Evolutionary conservation across 1,140 invertebrate genomes (phyloP), one percentile per base, ranked within the genome.

Genomic region (Leptonema lineaticorne): DNA sequence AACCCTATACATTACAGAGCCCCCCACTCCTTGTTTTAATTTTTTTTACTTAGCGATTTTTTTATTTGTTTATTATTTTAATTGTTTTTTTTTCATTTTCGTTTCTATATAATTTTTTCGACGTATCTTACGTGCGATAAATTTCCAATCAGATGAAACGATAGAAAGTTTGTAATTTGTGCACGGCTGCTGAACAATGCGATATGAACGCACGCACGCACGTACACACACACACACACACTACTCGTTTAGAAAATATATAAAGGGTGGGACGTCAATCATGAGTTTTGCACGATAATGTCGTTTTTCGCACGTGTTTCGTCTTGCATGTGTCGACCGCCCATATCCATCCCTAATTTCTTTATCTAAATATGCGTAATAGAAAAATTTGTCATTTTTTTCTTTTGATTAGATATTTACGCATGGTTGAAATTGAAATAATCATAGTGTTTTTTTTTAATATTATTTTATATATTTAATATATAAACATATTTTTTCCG

Each of bases 91-190:
- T 41, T 41, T 41, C 9, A 16, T 41, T 33, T n/a, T 33, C 9
- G 50, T 4, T 53, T 53, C 22, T 7, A 6, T 11, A 53, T n/a
- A n/a, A n/a, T 20, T 37, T 20, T 62, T 33, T 26, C 30, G 22
- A 33, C 33, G 22, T 62, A 26, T 45, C 30, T 62, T 37, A 62
- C 59, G 59, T 62, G 59, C 59, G 59, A 62, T 62, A 62, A 62
- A 62, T 62, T 62, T 62, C 45, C 45, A 62, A 62, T 62, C 59
- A 62, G 3, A 45, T 26, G 45, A 33, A 41, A 24, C 59, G 45
- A 62, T 20, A 62, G 27, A 33, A 62, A 7, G 59, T 11, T 62
- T 62, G 59, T 62, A 62, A 45, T 41, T 24, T 4, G n/a, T 24
- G 4, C 18, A 33, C 7, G 29, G 37, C 59, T 62, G 45, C n/a